Conservation (phyloP, 2,888 invertebrate species). For the Leptinotarsa haldemani region DNA sequence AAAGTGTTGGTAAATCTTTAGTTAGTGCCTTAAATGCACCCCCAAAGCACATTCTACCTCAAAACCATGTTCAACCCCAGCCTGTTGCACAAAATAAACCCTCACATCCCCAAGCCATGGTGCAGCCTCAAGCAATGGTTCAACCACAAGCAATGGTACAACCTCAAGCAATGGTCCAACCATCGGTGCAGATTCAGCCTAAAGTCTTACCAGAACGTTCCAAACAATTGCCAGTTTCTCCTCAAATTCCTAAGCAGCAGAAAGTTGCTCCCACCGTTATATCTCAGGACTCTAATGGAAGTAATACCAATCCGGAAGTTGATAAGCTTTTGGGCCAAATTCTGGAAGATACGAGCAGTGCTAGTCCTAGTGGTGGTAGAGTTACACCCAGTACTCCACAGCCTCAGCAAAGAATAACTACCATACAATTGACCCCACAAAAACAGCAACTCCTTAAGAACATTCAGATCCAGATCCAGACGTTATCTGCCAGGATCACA, state of each 20-base stretch:
- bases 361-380: conserved; percentile 34
- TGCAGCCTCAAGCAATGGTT: conserved; percentile 59
- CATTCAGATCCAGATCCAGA: conserved; percentile 77
- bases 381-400: conserved; percentile 33
- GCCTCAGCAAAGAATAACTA: conserved; percentile 72
- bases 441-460: conserved; percentile 75
- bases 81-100: conserved; percentile 49
- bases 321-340: conserved; percentile 63
- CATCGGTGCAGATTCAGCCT: conserved; percentile 38
- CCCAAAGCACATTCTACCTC: conserved; percentile 56
- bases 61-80: conserved; percentile 55
- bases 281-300: conserved; percentile 49
- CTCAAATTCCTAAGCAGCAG: conserved; percentile 49
- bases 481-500: conserved; percentile 70
- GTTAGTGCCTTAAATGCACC: conserved; percentile 56
- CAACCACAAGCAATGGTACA: conserved; percentile 57
- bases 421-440: conserved; percentile 79
- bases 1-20: conserved; percentile 46
- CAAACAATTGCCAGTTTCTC: conserved; percentile 41
- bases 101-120: conserved; percentile 54
- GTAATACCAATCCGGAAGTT: conserved; percentile 57
- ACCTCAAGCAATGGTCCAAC: conserved; percentile 6
- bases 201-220: conserved; percentile 43
- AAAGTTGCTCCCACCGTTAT: conserved; percentile 51
- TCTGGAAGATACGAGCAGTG: conserved; percentile 57